Conservation (phyloP, 2,888 invertebrate genomes). For the Cerceris ruficornis region DNA sequence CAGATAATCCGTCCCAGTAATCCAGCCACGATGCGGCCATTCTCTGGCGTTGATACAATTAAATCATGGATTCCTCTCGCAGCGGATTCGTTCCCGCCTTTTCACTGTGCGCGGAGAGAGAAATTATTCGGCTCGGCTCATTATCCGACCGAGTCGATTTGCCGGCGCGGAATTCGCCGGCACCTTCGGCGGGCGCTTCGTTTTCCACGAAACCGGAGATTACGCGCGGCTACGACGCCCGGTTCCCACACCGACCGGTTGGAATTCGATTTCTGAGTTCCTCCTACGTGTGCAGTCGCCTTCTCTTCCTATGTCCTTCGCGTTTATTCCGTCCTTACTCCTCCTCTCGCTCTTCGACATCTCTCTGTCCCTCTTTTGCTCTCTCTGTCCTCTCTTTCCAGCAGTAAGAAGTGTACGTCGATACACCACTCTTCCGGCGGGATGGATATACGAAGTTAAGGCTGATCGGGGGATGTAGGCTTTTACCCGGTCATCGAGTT, state of each 20-base stretch:
- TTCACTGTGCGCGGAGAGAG: constrained; percentile 41
- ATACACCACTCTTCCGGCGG: constrained; percentile 39
- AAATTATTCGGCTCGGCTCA: constrained; percentile 59
- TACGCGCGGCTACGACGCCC: constrained; percentile 53
- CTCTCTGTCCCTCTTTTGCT: no score
- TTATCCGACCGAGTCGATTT: constrained; percentile 58
- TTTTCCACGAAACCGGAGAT: constrained; percentile 69
- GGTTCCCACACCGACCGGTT: constrained; percentile 59
- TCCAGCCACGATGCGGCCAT: background rate
- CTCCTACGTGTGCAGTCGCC: constrained; percentile 47
- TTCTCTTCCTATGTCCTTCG: constrained; percentile 2
- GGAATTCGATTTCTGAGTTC: constrained; percentile 68
- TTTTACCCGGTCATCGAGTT: constrained; percentile 63
- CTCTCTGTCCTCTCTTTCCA: background rate
- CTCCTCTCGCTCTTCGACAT: no score
- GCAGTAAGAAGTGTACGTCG: constrained; percentile 28
- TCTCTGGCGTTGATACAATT: constrained; percentile 48
- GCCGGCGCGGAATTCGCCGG: constrained; percentile 50
- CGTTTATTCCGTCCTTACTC: constrained; percentile 4
- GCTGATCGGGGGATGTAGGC: constrained; percentile 51
- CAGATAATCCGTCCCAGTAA: background rate
- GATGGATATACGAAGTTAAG: constrained; percentile 60
- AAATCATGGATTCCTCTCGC: constrained; percentile 13
- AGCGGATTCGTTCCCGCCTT: constrained; percentile 38
- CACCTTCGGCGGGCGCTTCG: constrained; percentile 45